Percentiles rank a stretch among this genome's conserved stretches.
Conservation (phyloP, 1,140 invertebrate species). For the Carposina sasakii region DNA sequence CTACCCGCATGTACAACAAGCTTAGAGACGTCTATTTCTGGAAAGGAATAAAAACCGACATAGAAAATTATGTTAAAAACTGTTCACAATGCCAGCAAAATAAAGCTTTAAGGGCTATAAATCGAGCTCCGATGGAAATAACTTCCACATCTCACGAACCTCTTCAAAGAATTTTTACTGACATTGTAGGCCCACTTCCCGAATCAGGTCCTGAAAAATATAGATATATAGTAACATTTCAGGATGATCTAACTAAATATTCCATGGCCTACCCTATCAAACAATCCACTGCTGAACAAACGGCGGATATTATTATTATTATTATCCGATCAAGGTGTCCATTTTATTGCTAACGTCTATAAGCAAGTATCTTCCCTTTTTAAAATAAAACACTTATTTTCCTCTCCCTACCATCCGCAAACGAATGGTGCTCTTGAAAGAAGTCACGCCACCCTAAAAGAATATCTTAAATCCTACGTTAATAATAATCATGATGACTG, state of each 20-base stretch:
- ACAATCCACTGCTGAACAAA: constrained; percentile 10
- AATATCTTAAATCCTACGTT: constrained; percentile 38
- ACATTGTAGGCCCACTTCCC: constrained; percentile 24
- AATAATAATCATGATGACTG: constrained; percentile 29
- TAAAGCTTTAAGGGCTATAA: constrained; percentile 18
- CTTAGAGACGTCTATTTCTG: constrained; percentile 20
- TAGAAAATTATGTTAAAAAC: constrained; percentile 23
- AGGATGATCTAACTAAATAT: constrained; percentile 20
- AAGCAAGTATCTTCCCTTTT: constrained; percentile 28
- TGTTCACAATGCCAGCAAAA: constrained; percentile 25
- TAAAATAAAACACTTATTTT: constrained; percentile 33
- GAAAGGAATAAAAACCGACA: constrained; percentile 25
- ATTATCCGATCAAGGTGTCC: constrained; percentile 34
- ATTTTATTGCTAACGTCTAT: constrained; percentile 34
- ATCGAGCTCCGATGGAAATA: constrained; percentile 24
- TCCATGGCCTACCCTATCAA: constrained; percentile 7
- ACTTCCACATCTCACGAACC: constrained; percentile 20
- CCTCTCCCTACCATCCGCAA: constrained; percentile 31
- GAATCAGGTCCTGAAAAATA: constrained; percentile 13
- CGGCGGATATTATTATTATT: constrained; percentile 13
- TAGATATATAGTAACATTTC: constrained; percentile 20
- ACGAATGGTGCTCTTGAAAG: constrained; percentile 14
- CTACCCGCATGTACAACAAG: constrained; percentile 16
- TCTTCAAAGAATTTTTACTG: constrained; percentile 14
- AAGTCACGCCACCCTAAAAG: constrained; percentile 20